Evolutionary conservation across 2,113 vertebrate species (phyloP).

Genomic region (Arizona elegans): DNA sequence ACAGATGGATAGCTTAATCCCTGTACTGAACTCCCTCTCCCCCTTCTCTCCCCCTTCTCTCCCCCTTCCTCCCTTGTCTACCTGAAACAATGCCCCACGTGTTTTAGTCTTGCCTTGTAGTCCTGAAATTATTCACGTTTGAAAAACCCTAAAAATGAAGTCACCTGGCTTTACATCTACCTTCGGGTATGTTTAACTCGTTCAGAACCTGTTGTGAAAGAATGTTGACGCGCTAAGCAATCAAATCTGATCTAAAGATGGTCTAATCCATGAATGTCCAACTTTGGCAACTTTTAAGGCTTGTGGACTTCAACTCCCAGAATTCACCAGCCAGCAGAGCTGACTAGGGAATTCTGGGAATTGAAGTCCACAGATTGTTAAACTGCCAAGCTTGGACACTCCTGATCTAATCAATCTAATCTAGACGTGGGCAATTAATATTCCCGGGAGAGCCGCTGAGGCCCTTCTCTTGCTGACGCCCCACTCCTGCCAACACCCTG

Average conservation of each 20-base stretch:
- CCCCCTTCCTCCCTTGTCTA: background rate
- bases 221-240: background rate
- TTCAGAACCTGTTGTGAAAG: background rate
- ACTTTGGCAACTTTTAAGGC: background rate
- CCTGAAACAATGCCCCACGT: conserved; percentile 35
- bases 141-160: conserved; percentile 12
- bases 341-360: background rate
- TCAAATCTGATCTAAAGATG: background rate
- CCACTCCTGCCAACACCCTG: too few species aligned
- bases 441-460: too few species aligned
- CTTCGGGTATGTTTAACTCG: background rate
- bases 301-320: background rate
- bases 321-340: background rate
- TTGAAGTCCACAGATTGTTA: background rate
- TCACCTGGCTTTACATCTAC: background rate
- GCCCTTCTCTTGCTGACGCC: too few species aligned
- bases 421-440: background rate
- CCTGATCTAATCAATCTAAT: background rate
- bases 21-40: conserved; percentile 9
- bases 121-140: background rate
- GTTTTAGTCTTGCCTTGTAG: conserved; percentile 17
- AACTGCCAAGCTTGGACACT: background rate
- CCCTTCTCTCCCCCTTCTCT: background rate
- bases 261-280: background rate
- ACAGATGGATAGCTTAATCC: conserved; percentile 67